Evolutionary conservation across 2,797 vertebrate genomes (phyloP).

Genomic region (Macroramphosus scolopax): DNA sequence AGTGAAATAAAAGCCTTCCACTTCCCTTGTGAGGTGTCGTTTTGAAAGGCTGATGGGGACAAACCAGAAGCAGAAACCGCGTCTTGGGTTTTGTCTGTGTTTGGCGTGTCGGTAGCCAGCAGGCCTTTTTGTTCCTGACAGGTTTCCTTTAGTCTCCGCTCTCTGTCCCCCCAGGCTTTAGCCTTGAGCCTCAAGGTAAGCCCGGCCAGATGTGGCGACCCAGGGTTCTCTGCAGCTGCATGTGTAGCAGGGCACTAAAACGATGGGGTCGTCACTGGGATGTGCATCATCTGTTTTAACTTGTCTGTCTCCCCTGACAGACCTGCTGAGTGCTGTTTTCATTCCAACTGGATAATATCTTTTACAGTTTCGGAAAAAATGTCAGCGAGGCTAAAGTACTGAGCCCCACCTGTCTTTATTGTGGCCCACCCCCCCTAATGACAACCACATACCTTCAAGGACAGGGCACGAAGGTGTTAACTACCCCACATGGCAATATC

Average conservation of each 20-base stretch:
- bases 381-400: conserved; percentile 57
- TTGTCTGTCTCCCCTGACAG: conserved; percentile 77
- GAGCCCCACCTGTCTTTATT: conserved; percentile 67
- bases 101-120: conserved; percentile 56
- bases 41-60: conserved; percentile 50
- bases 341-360: conserved; percentile 77
- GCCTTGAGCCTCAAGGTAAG: conserved; percentile 69
- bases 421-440: conserved; percentile 70
- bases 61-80: conserved; percentile 42
- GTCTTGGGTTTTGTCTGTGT: conserved; percentile 38
- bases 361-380: conserved; percentile 78
- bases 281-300: conserved; percentile 77
- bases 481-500: conserved; percentile 47
- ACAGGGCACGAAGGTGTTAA: conserved; percentile 63
- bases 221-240: conserved; percentile 66
- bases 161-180: conserved; percentile 53
- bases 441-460: conserved; percentile 69
- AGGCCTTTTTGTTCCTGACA: conserved; percentile 67
- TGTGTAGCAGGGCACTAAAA: no score
- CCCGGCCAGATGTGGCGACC: conserved; percentile 75
- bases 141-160: conserved; percentile 61
- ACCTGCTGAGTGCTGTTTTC: conserved; percentile 74
- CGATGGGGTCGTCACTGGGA: conserved; percentile 53
- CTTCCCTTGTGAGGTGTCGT: conserved; percentile 40
- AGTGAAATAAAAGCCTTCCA: conserved; percentile 44